Evolutionary conservation across 2,113 vertebrate genomes (phyloP).

Genomic region (Gobiocypris rarus): DNA sequence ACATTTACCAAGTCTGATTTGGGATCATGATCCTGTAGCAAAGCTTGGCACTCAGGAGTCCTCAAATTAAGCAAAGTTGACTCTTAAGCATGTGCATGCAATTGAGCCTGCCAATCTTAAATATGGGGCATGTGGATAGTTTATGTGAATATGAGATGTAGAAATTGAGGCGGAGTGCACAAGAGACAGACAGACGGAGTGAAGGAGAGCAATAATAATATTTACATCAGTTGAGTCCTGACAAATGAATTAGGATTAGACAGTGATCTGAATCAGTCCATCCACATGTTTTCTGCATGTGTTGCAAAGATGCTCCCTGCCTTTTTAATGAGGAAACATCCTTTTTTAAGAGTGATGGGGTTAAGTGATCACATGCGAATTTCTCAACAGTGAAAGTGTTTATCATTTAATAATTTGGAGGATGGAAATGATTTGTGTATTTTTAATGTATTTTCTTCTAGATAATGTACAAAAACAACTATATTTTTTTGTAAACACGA

Average conservation of each 20-base stretch:
- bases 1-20: slow-evolving; percentile 82
- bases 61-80: slow-evolving; percentile 71
- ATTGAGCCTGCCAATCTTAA: slow-evolving; percentile 75
- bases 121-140: slow-evolving; percentile 71
- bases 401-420: too few species aligned
- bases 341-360: not conserved
- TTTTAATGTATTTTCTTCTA: too few species aligned
- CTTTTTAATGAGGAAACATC: not conserved
- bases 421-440: too few species aligned
- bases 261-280: not conserved
- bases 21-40: slow-evolving; percentile 74
- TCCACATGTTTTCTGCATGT: slow-evolving; percentile 18
- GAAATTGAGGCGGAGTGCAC: not conserved
- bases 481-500: too few species aligned
- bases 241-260: slow-evolving; percentile 27
- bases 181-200: not conserved
- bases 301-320: slow-evolving; percentile 9
- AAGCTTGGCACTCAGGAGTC: slow-evolving; percentile 72
- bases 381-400: too few species aligned
- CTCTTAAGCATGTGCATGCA: slow-evolving; percentile 75
- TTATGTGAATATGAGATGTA: slow-evolving; percentile 18
- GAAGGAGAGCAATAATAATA: slow-evolving; percentile 13
- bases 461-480: too few species aligned
- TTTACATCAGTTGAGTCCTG: slow-evolving; percentile 31
- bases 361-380: too few species aligned